Evolutionary conservation across 2,888 invertebrate species (phyloP).

Genomic region (Lasioglossum lativentre): DNA sequence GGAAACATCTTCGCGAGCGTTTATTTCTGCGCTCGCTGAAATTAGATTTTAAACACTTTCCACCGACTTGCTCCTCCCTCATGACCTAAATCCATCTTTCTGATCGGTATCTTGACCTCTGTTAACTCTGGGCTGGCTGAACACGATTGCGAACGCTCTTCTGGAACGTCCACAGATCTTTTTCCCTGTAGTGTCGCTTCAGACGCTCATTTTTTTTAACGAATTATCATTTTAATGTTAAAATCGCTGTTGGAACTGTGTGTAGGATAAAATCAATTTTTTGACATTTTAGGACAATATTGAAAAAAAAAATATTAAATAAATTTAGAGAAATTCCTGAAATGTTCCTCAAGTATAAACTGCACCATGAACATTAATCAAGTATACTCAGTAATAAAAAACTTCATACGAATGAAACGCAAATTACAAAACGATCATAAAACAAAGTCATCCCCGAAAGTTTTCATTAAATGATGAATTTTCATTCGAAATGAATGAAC

Average conservation of each 20-base stretch:
- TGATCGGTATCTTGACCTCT: conserved; percentile 39
- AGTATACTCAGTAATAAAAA: not conserved
- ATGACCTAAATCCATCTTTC: conserved; percentile 32
- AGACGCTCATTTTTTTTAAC: not conserved
- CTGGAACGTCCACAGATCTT: not conserved
- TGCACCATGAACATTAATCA: not conserved
- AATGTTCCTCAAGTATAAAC: not conserved
- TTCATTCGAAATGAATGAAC: not conserved
- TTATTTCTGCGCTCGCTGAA: conserved; percentile 36
- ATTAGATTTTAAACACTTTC: conserved; percentile 36
- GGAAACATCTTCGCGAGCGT: conserved; percentile 12
- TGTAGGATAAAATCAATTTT: not conserved
- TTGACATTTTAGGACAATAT: too few species aligned
- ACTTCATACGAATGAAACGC: not conserved
- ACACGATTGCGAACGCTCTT: not conserved
- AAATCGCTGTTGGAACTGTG: not conserved
- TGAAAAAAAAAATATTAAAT: too few species aligned
- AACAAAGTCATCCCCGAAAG: too few species aligned
- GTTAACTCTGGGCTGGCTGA: conserved; percentile 13
- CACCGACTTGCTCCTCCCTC: conserved; percentile 18
- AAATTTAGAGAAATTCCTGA: not conserved
- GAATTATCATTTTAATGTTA: not conserved
- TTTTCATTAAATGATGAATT: not conserved
- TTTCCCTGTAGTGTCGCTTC: not conserved
- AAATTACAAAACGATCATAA: not conserved